A percentile compares a stretch with the other conserved stretches of the same genome.
phyloP scores from a whole-genome alignment of 2,888 invertebrate genomes.

The Lithosia quadra region DNA sequence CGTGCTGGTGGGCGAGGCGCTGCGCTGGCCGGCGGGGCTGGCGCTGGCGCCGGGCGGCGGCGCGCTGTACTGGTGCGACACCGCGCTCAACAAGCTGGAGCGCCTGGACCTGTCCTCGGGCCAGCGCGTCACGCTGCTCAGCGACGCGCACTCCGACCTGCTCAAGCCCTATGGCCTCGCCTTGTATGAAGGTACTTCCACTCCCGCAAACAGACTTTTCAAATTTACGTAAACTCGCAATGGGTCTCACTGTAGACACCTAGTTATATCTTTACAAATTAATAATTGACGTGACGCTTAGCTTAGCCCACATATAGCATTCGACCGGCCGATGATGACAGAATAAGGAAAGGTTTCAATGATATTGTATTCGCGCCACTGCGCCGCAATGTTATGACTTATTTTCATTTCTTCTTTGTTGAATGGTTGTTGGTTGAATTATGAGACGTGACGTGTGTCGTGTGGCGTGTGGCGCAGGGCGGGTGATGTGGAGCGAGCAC shows the following conservation, averaged over 20 bases:
- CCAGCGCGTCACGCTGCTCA: slow-evolving; percentile 75
- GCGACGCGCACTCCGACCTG: slow-evolving; percentile 69
- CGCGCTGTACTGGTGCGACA: slow-evolving; percentile 88
- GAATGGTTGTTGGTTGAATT: too few species aligned
- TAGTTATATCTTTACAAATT: too few species aligned
- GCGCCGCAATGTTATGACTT: too few species aligned
- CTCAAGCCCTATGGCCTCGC: slow-evolving; percentile 91
- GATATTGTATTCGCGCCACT: neutral
- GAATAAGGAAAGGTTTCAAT: too few species aligned
- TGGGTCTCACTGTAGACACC: too few species aligned
- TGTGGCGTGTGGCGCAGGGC: slow-evolving; percentile 65
- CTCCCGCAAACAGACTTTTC: too few species aligned
- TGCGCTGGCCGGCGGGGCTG: slow-evolving; percentile 93
- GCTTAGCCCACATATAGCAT: too few species aligned
- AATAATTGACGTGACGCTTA: too few species aligned
- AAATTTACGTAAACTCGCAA: too few species aligned
- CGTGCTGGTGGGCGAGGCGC: slow-evolving; percentile 81
- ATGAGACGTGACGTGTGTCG: too few species aligned
- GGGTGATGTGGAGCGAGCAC: slow-evolving; percentile 91
- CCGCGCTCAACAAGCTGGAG: slow-evolving; percentile 89
- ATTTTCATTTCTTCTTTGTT: too few species aligned
- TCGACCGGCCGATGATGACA: too few species aligned
- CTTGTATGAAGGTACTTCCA: slow-evolving; percentile 79
- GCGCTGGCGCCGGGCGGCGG: slow-evolving; percentile 69
- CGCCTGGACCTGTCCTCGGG: slow-evolving; percentile 71